Percentiles rank a stretch among this genome's conserved stretches.
phyloP scores from a whole-genome alignment of 2,113 vertebrate species.

The Prochilodus magdalenae region DNA sequence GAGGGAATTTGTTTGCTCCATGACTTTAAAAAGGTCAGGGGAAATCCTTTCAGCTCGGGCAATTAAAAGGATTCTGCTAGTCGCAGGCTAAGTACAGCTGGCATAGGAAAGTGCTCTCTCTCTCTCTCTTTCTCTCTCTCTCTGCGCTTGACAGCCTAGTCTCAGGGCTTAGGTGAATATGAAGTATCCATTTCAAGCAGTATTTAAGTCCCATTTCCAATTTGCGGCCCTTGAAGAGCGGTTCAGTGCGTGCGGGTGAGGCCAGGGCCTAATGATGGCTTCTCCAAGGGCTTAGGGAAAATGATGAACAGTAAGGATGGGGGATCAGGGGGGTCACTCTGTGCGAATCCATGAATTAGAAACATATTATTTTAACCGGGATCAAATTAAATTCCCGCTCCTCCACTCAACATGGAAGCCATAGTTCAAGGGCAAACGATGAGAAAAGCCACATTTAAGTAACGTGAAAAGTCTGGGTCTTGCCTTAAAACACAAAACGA shows the following conservation, averaged over 20 bases:
- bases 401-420: constrained; percentile 60
- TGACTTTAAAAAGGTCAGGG: constrained; percentile 75
- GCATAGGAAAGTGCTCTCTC: constrained; percentile 63
- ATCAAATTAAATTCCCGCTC: constrained; percentile 70
- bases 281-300: constrained; percentile 76
- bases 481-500: not conserved
- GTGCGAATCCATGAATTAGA: constrained; percentile 76
- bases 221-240: constrained; percentile 71
- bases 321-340: constrained; percentile 54
- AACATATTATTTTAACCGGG: constrained; percentile 76
- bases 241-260: constrained; percentile 69
- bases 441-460: constrained; percentile 41
- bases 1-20: constrained; percentile 69
- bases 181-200: constrained; percentile 72
- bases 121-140: constrained; percentile 57
- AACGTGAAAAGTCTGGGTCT: not conserved
- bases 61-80: constrained; percentile 70
- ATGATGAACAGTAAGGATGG: constrained; percentile 71
- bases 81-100: constrained; percentile 56
- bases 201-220: constrained; percentile 80
- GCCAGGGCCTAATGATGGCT: constrained; percentile 73
- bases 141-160: constrained; percentile 54
- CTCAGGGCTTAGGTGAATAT: constrained; percentile 69
- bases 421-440: constrained; percentile 69
- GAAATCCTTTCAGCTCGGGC: constrained; percentile 67